Conservation (phyloP, 1,140 invertebrate genomes). For the Wasmannia auropunctata region DNA sequence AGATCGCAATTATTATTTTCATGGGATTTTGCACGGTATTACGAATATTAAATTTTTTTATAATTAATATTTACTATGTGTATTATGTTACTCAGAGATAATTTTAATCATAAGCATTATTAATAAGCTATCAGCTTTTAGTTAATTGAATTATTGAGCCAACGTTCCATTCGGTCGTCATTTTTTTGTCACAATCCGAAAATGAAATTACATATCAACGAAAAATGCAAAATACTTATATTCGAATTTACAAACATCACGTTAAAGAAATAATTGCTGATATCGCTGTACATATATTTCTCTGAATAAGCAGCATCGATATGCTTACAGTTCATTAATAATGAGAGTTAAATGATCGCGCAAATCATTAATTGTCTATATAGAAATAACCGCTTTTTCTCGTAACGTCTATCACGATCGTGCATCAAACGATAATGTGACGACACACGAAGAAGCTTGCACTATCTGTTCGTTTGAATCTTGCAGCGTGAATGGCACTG, state of each 20-base stretch:
- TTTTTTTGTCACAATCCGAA: not conserved
- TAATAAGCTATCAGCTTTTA: not conserved
- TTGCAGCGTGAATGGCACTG: not conserved
- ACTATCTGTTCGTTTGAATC: not conserved
- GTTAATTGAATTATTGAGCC: not conserved
- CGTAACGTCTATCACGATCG: not conserved
- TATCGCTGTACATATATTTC: not conserved
- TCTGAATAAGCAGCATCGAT: not conserved
- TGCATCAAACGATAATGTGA: too few species aligned
- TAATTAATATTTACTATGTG: too few species aligned
- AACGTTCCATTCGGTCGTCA: not conserved
- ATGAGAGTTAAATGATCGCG: not conserved
- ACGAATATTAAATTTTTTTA: too few species aligned
- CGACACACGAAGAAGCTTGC: not conserved
- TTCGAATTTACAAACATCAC: not conserved
- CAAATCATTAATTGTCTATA: not conserved
- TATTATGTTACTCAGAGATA: too few species aligned
- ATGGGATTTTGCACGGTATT: not conserved
- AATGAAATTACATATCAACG: not conserved
- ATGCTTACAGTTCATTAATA: not conserved
- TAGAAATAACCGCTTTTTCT: not conserved
- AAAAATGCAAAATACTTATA: not conserved
- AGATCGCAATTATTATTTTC: not conserved
- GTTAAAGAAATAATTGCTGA: not conserved
- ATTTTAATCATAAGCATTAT: not conserved